Base-by-base conservation (phyloP, 2,888 invertebrate genomes). In the Galerucella nymphaeae region DNA sequence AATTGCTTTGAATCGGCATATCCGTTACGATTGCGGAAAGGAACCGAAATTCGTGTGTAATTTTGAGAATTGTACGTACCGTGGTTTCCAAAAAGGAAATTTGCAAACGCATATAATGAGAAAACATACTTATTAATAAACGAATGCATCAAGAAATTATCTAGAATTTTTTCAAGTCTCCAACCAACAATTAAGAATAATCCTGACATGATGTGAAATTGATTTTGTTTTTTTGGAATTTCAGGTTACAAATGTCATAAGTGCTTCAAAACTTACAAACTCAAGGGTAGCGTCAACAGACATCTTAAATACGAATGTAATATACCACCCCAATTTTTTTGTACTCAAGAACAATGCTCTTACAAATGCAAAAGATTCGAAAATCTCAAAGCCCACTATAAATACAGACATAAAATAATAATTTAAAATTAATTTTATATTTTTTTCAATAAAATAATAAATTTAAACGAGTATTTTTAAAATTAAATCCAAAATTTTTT, bases 11-110 rank as follows among this genome's bases (percentile, higher is more conserved):
- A 72, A 73, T 38, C 61, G 79, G 14, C 79, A 79, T 55, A 58
- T 70, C 20, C 75, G 67, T 42, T 74, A 73, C 38, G 79, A 79
- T 72, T 79, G 78, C 23, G 76, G 77, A 1, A 74, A 75, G 42
- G 75, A 72, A 16, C 76, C 77, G 11, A 55, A 67, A 10, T 80
- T 76, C 48, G 70, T 70, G 41, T 80, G 80, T 50, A 66, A 66
- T 48, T 41, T 73, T 4, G 55, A 75, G 8, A 30, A 70, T 10
- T 80, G 80, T 48, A 57, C 70, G 18, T 80, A 78, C 61, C 76
- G 70, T 30, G 74, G 76, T 11, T 76, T 70, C 45, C 78, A 78
- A 62, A 73, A 73, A 45, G 69, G 67, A 13, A 59, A 68, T 16
- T 18, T 68, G 10, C 75, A 75, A 70, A 55, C 71, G 1, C 76